Evolutionary conservation across 1,140 invertebrate genomes (phyloP), one percentile per base, ranked within the genome.

Genomic region (Battus philenor): DNA sequence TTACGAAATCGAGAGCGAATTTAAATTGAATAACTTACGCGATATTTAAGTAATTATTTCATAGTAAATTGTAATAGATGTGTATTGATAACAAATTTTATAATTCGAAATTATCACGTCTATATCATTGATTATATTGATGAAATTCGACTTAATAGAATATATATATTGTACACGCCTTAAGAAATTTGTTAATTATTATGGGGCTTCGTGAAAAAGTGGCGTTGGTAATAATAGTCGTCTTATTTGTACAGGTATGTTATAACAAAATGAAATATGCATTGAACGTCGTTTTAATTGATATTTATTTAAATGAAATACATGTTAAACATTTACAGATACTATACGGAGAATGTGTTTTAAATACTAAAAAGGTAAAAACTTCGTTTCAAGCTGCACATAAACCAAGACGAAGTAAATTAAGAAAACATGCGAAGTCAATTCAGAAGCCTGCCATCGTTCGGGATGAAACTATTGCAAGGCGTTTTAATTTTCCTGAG

Each of bases 131-230:
- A 27, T 17, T 16, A 16, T 10, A 15, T 17, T n/a, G 22, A 41
- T 41, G n/a, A n/a, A n/a, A 13, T 41, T 29, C 15, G 17, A n/a
- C 27, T 1, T 10, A 24, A 39, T 39, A 13, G 22, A 41, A 41
- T 41, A 41, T 41, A 41, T 41, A 41, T 41, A 9, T 12, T 38
- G 22, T 10, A 13, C 13, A 11, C 27, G 16, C n/a, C 10, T 22
- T 10, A 26, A 44, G 16, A 16, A 29, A 47, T 17, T 36, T 11
- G 46, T 48, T 51, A 31, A 15, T 24, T 55, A 59, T 22, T 43
- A 77, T 77, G 73, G 56, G 58, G 29, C 44, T 64, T 47, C 54
- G 54, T 15, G 58, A 69, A 60, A 69, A 68, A 47, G 50, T 74
- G 32, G 52, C 59, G 17, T 52, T 72, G 47, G 7, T 54, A 12